These are phyloP conservation scores for Corythoichthys intestinalis DNA, from an alignment of 2,113 vertebrate species.

Conservation along the genomic window DNA sequence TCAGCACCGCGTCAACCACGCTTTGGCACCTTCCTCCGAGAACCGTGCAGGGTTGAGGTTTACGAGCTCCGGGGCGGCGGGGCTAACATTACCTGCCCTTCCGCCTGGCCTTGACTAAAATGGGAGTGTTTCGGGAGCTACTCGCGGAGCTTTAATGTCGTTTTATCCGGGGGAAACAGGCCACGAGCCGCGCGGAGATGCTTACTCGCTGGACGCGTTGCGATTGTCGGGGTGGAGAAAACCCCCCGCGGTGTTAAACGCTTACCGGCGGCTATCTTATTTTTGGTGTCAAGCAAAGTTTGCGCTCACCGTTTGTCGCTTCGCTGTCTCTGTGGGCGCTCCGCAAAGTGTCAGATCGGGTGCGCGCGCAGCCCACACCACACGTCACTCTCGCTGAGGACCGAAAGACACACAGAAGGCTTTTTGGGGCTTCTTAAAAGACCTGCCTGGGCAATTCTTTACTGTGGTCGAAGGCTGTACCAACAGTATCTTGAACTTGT, in stretches of 20 bases:
- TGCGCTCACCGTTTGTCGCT: conserved; percentile 70
- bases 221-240: not conserved
- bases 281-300: conserved; percentile 45
- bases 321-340: conserved; percentile 69
- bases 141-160: conserved; percentile 40
- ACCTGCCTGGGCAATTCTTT: too few relatives aligned
- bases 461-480: too few relatives aligned
- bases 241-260: not conserved
- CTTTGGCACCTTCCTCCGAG: not conserved
- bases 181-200: not conserved
- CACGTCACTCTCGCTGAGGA: conserved; percentile 6
- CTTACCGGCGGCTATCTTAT: conserved; percentile 12
- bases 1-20: not conserved
- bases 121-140: conserved; percentile 56
- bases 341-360: conserved; percentile 67
- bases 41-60: not conserved
- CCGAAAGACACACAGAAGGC: not conserved
- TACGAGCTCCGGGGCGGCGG: conserved; percentile 3
- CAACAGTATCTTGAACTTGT: too few relatives aligned
- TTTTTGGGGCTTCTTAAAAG: not conserved
- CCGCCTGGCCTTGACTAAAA: conserved; percentile 70
- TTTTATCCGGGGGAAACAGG: conserved; percentile 8
- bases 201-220: not conserved
- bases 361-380: conserved; percentile 61
- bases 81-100: conserved; percentile 68